These are phyloP conservation scores for Podarcis raffonei DNA, from an alignment of 2,113 vertebrate genomes.

Conservation along the genomic window DNA sequence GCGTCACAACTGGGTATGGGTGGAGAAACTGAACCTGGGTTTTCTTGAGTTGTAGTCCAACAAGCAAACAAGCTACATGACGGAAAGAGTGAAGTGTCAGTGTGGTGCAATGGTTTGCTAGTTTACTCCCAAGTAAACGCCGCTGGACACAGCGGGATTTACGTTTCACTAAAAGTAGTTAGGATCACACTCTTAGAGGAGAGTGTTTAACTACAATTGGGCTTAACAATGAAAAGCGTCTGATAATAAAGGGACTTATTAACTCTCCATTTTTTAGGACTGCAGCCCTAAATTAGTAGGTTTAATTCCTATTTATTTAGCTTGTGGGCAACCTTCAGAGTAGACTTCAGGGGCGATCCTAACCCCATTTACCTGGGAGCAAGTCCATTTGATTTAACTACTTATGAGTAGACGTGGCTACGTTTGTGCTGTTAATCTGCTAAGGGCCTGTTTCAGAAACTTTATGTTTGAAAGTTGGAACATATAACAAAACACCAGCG, in stretches of 20 bases:
- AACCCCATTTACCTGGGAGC: no score
- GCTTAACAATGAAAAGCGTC: not conserved
- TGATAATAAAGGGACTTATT: not conserved
- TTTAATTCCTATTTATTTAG: not conserved
- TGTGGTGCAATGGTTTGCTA: no score
- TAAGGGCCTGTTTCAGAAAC: not conserved
- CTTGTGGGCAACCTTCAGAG: not conserved
- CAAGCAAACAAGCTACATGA: not conserved
- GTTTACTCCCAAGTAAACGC: not conserved
- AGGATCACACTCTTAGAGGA: not conserved
- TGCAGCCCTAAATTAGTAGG: not conserved
- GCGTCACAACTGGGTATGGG: not conserved
- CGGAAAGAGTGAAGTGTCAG: no score
- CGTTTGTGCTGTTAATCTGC: not conserved
- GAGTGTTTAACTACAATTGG: not conserved
- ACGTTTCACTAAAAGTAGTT: not conserved
- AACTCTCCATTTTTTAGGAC: not conserved
- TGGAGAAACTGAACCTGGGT: not conserved
- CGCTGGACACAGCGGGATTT: not conserved
- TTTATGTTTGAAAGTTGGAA: not conserved
- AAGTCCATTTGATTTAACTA: no score
- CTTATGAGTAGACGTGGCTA: no score
- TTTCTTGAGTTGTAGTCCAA: not conserved
- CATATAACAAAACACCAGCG: not conserved
- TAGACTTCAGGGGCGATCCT: no score